Percentiles rank a stretch among this genome's conserved stretches.
These are phyloP conservation scores for Galaxea fascicularis DNA, from an alignment of 92 coral and sea anemone species.

Conservation along the genomic window DNA sequence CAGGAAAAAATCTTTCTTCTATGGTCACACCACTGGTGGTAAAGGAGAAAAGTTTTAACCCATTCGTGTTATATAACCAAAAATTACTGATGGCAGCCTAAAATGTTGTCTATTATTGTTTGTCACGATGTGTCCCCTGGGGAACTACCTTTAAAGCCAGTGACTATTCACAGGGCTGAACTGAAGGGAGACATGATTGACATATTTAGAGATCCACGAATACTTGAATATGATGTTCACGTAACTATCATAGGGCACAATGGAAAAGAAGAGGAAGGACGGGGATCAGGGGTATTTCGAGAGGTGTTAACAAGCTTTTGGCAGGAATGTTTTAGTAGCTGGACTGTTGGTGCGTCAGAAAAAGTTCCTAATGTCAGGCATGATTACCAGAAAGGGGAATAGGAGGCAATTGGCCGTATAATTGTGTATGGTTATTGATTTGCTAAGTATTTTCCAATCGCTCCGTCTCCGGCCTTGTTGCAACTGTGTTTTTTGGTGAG, in stretches of 20 bases:
- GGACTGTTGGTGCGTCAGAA: constrained; percentile 54
- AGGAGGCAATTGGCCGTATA: constrained; percentile 64
- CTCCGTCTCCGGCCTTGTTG: constrained; percentile 51
- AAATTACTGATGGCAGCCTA: not conserved
- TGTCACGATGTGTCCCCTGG: constrained; percentile 8
- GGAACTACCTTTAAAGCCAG: not conserved
- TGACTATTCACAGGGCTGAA: not conserved
- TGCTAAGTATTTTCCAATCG: constrained; percentile 47
- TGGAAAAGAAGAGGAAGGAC: constrained; percentile 49
- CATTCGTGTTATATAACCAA: not conserved
- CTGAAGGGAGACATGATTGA: constrained; percentile 36
- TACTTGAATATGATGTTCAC: constrained; percentile 22
- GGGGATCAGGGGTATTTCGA: constrained; percentile 53
- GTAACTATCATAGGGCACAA: constrained; percentile 25
- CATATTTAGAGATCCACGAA: constrained; percentile 25
- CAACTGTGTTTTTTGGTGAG: constrained; percentile 58
- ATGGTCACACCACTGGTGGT: no score
- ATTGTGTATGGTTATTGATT: constrained; percentile 50
- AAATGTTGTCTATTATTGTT: not conserved
- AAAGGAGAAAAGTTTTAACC: not conserved
- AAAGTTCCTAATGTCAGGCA: constrained; percentile 60
- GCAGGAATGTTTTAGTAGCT: constrained; percentile 37
- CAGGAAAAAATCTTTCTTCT: no score
- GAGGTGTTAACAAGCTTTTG: constrained; percentile 58
- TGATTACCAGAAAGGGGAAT: constrained; percentile 58